phyloP scores from a whole-genome alignment of 2,888 invertebrate genomes.

The Tenthredo amoena region DNA sequence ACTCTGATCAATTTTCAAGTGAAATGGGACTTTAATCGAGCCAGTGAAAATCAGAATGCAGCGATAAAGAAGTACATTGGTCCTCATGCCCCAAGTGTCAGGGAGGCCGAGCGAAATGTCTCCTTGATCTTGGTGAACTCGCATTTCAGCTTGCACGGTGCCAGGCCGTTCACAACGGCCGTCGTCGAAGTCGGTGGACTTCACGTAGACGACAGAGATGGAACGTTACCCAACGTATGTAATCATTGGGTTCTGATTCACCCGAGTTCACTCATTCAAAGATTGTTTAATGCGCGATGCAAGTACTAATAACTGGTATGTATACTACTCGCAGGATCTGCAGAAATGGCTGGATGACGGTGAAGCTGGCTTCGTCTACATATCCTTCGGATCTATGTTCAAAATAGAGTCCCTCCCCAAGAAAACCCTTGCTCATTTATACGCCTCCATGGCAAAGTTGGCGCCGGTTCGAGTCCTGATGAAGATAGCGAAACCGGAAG shows the following conservation, averaged over 20 bases:
- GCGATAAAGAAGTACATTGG: constrained; percentile 63
- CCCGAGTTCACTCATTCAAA: neutral
- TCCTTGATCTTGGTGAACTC: constrained; percentile 79
- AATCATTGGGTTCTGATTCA: neutral
- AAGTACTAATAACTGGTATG: neutral
- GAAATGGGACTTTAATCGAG: constrained; percentile 44
- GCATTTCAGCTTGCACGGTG: constrained; percentile 77
- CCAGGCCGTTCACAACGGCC: constrained; percentile 77
- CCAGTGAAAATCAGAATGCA: constrained; percentile 60
- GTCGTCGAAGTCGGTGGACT: constrained; percentile 80
- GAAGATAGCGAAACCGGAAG: constrained; percentile 60
- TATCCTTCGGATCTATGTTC: constrained; percentile 69
- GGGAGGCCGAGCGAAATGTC: constrained; percentile 77
- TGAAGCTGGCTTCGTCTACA: constrained; percentile 67
- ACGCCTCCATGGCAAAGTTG: constrained; percentile 64
- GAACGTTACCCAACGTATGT: constrained; percentile 60
- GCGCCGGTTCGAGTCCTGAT: constrained; percentile 66
- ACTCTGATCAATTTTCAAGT: constrained; percentile 25
- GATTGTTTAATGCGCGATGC: neutral
- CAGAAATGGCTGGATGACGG: constrained; percentile 67
- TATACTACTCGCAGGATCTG: constrained; percentile 60
- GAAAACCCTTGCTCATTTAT: constrained; percentile 60
- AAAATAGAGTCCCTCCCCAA: constrained; percentile 64
- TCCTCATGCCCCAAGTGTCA: constrained; percentile 71
- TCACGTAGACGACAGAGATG: constrained; percentile 75